Evolutionary conservation across 2,888 invertebrate genomes (phyloP).

Genomic region (Diplolepis rosae): DNA sequence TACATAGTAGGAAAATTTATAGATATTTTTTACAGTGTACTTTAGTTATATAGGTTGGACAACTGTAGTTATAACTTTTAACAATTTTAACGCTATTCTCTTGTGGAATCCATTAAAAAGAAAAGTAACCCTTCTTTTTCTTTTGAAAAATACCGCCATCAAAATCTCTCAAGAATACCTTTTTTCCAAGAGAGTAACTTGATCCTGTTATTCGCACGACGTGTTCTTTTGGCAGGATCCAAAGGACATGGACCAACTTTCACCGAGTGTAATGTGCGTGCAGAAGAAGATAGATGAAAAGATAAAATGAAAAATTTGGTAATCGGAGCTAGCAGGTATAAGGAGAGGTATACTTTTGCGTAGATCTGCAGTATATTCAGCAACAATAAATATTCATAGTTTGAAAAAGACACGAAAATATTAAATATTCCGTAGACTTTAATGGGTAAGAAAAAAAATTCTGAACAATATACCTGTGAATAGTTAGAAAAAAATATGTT

Average conservation of each 20-base stretch:
- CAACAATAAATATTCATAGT: slow-evolving; percentile 26
- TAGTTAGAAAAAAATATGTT: too few species aligned
- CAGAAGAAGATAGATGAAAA: slow-evolving; percentile 67
- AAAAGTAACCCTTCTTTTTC: neutral
- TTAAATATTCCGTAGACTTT: too few species aligned
- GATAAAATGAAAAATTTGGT: slow-evolving; percentile 66
- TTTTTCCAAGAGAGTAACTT: slow-evolving; percentile 65
- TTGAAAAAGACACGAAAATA: too few species aligned
- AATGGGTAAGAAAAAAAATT: too few species aligned
- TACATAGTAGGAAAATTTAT: too few species aligned
- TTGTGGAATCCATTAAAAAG: neutral
- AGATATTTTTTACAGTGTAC: too few species aligned
- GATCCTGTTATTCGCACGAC: slow-evolving; percentile 71
- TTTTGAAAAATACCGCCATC: slow-evolving; percentile 25
- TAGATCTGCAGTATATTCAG: slow-evolving; percentile 5
- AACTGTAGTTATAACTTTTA: too few species aligned
- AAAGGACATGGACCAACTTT: slow-evolving; percentile 39
- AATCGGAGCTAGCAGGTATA: slow-evolving; percentile 46
- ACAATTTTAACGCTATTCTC: too few species aligned
- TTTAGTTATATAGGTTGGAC: too few species aligned
- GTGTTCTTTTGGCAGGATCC: slow-evolving; percentile 54
- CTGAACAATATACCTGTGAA: too few species aligned
- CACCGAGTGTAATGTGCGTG: slow-evolving; percentile 66
- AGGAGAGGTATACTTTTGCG: neutral
- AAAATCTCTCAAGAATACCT: slow-evolving; percentile 40